These are phyloP conservation scores for Cephalopholis sonnerati DNA, from an alignment of 2,113 vertebrate species.

Conservation along the genomic window DNA sequence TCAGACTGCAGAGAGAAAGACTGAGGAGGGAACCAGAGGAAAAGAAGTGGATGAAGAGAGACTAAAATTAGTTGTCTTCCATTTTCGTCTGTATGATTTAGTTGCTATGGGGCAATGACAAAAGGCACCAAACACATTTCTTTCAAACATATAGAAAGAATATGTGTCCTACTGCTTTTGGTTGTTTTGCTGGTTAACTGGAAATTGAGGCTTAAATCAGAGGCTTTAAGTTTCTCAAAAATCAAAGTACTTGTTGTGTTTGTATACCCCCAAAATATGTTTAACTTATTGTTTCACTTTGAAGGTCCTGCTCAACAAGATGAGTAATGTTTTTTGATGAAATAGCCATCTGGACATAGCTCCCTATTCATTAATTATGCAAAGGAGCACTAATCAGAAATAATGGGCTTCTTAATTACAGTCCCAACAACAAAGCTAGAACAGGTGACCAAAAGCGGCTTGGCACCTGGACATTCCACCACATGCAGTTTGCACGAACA, in stretches of 20 bases:
- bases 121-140: background rate
- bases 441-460: conserved; percentile 69
- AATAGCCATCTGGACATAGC: conserved; percentile 74
- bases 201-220: background rate
- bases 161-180: too few species aligned
- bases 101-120: background rate
- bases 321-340: conserved; percentile 67
- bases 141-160: background rate
- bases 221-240: background rate
- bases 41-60: background rate
- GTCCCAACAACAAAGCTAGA: conserved; percentile 62
- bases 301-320: conserved; percentile 64
- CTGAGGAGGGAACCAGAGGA: conserved; percentile 25
- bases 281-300: conserved; percentile 49
- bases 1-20: conserved; percentile 48
- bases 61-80: conserved; percentile 1
- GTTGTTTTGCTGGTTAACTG: background rate
- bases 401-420: conserved; percentile 76
- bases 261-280: conserved; percentile 4
- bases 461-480: conserved; percentile 64
- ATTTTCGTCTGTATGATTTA: conserved; percentile 21
- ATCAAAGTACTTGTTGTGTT: background rate
- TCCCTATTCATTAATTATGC: conserved; percentile 75
- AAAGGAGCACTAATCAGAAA: conserved; percentile 73
- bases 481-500: conserved; percentile 49